Base-by-base conservation (phyloP, 2,888 invertebrate genomes). In the Orthosia incerta region DNA sequence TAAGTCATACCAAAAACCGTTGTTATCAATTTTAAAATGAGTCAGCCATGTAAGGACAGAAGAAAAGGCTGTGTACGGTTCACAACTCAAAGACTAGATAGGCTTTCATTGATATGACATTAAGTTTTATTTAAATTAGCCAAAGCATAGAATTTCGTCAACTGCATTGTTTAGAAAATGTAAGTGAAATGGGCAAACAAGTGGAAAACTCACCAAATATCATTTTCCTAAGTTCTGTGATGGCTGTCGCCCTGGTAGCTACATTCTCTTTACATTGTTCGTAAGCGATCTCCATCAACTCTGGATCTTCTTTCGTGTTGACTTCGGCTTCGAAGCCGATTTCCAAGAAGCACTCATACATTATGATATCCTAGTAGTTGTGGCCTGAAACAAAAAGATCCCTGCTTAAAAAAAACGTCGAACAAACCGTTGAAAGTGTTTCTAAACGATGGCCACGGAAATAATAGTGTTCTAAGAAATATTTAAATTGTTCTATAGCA, bases 291-390 rank as follows among this genome's bases (percentile, higher is more conserved):
- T 92, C 93, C 80, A 91, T 80, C 50, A 95, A 86, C 74, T 96
- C 96, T 0, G 94, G 93, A 71, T 92, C 82, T 76, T 95, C 96
- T 11, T 89, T 82, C 0, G 94, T 95, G 82, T 89, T 88, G 60
- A 95, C 72, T 79, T 96, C 96, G 31, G 96, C 95, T 84, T 96
- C 95, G 83, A 88, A 95, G 48, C 91, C 95, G 68, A 96, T 94
- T 84, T 96, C 95, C 55, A 95, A 86, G 85, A 95, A 95, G 77
- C 91, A 87, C 87, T 95, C 89, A 87, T 91, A 92, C 96, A 95
- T 95, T 82, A 82, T 94, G 89, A 48, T 69, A 23, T 64, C 78
- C 77, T 81, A 68, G 79, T 86, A 64, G 31, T 31, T 61, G 18
- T 4, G 11, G 62, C 23, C 86, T 86, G 81, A 23, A 80, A 80